Conservation (phyloP, 1,140 invertebrate species). For the Melanaphis sacchari region DNA sequence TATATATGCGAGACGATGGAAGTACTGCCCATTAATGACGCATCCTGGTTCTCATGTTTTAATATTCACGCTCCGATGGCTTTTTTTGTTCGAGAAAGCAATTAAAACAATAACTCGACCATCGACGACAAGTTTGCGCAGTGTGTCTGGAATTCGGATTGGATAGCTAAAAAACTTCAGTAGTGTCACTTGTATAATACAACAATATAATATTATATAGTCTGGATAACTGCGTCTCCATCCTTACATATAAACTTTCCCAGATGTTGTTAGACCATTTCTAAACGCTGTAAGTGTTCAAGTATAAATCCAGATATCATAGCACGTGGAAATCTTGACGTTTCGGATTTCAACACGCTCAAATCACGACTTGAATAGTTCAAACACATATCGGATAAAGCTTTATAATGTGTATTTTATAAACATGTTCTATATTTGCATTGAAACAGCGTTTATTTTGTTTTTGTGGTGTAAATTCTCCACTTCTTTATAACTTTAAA, state of each 20-base stretch:
- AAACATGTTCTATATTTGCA: not conserved
- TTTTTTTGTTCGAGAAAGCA: constrained; percentile 37
- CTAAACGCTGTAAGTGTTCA: not conserved
- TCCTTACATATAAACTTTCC: constrained; percentile 14
- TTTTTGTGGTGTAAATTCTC: not conserved
- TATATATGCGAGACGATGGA: not conserved
- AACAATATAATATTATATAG: constrained; percentile 9
- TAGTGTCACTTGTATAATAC: not conserved
- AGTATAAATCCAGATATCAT: not conserved
- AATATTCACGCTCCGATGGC: constrained; percentile 33
- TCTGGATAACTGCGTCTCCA: not conserved
- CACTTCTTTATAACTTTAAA: too few species aligned
- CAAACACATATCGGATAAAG: not conserved
- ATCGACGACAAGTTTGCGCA: not conserved
- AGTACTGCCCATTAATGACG: constrained; percentile 8
- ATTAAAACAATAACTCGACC: constrained; percentile 31
- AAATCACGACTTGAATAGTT: not conserved
- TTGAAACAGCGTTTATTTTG: not conserved
- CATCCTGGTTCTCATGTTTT: constrained; percentile 55
- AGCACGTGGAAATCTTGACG: not conserved
- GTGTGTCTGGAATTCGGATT: constrained; percentile 1
- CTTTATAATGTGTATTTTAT: not conserved
- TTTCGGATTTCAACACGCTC: not conserved
- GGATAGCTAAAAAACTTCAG: not conserved
- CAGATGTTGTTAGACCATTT: not conserved